Percentiles rank a stretch among this genome's conserved stretches.
Evolutionary conservation across 2,797 vertebrate genomes (phyloP).

Genomic region (Alectoris magna): DNA sequence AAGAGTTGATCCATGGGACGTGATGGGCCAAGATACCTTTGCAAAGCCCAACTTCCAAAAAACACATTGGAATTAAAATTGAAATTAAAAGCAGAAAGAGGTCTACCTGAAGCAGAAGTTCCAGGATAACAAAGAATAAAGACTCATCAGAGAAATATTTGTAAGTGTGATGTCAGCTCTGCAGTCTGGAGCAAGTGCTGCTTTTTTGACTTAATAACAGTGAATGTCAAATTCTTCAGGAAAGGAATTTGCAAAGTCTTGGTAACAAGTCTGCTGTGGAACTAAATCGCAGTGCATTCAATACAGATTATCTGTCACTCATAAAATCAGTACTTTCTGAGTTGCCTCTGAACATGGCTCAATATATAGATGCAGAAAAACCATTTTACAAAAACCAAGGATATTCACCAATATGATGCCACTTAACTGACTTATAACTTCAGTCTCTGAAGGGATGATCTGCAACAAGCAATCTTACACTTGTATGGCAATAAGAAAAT

Average conservation of each 20-base stretch:
- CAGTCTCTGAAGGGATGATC: not conserved
- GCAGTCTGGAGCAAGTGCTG: constrained; percentile 28
- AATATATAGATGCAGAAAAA: constrained; percentile 8
- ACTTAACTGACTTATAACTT: constrained; percentile 17
- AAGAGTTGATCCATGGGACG: not conserved
- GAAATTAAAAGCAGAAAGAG: constrained; percentile 27
- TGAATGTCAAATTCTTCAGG: constrained; percentile 51
- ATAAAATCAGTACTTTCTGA: constrained; percentile 3
- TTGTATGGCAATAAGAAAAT: not conserved
- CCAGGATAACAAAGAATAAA: constrained; percentile 20
- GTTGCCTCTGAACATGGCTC: not conserved
- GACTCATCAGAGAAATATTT: constrained; percentile 31
- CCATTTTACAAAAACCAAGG: constrained; percentile 38
- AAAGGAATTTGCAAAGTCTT: constrained; percentile 55
- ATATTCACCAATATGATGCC: not conserved
- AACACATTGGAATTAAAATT: constrained; percentile 36
- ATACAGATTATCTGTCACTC: constrained; percentile 47
- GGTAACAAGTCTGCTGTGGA: constrained; percentile 33
- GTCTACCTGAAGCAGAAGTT: not conserved
- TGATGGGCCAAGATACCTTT: constrained; percentile 4
- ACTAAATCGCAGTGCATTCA: constrained; percentile 1
- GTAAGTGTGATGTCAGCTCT: constrained; percentile 3
- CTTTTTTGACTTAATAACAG: constrained; percentile 57
- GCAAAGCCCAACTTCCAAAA: constrained; percentile 29
- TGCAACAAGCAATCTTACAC: not conserved